Percentiles rank a stretch among this genome's conserved stretches.
Conservation (phyloP, 2,113 vertebrate genomes). For the Fukomys damarensis region DNA sequence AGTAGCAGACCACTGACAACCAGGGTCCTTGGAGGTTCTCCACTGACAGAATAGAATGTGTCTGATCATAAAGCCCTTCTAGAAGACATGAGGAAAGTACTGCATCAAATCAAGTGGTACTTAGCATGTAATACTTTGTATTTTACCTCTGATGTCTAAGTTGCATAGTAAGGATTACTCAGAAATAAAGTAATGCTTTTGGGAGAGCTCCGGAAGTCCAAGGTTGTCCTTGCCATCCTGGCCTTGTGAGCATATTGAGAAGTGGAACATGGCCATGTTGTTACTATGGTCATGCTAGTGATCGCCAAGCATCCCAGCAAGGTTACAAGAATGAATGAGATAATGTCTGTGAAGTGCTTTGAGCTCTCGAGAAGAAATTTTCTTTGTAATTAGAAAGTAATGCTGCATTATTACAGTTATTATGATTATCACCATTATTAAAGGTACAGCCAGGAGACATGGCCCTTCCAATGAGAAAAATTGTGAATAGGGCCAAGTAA, state of each 20-base stretch:
- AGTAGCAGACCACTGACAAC: not conserved
- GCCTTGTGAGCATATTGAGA: not conserved
- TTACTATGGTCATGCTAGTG: not conserved
- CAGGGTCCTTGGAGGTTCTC: not conserved
- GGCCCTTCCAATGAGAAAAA: constrained; percentile 74
- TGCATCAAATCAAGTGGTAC: not conserved
- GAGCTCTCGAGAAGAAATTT: constrained; percentile 72
- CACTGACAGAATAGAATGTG: not conserved
- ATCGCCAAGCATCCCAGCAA: not conserved
- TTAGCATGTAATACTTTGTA: not conserved
- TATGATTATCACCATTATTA: constrained; percentile 79
- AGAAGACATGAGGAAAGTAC: not conserved
- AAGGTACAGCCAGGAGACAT: constrained; percentile 74
- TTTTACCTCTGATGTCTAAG: not conserved
- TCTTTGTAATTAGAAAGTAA: constrained; percentile 83
- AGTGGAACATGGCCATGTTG: not conserved
- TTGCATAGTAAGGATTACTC: not conserved
- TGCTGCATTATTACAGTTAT: constrained; percentile 79
- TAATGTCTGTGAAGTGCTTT: constrained; percentile 76
- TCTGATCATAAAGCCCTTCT: not conserved
- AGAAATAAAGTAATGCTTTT: not conserved
- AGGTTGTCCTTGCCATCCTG: not conserved
- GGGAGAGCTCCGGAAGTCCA: not conserved
- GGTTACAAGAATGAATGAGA: constrained; percentile 73
- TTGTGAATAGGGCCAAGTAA: constrained; percentile 62